These are phyloP conservation scores for Latrodectus elegans DNA, from an alignment of 2,888 invertebrate species.

Conservation along the genomic window DNA sequence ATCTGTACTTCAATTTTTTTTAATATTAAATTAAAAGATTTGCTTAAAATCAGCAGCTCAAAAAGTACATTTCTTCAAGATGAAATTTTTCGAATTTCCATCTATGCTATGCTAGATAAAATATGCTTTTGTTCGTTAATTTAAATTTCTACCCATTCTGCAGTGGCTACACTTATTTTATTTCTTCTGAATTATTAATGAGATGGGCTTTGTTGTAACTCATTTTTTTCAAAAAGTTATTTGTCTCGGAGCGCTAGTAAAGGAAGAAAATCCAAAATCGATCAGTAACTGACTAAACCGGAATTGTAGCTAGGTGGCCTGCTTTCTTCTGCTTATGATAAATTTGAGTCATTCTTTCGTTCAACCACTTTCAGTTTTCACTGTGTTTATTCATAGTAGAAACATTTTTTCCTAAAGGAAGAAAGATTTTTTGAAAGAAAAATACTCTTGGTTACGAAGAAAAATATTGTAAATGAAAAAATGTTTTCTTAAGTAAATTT, in stretches of 20 bases:
- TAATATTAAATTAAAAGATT: too few species aligned
- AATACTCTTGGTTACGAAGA: too few species aligned
- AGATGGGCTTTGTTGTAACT: slow-evolving; percentile 36
- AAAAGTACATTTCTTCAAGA: too few species aligned
- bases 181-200: slow-evolving; percentile 60
- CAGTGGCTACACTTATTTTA: slow-evolving; percentile 22
- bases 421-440: too few species aligned
- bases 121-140: slow-evolving; percentile 17
- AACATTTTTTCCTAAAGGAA: too few species aligned
- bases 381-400: slow-evolving; percentile 11
- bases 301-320: slow-evolving; percentile 37
- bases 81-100: too few species aligned
- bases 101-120: neutral
- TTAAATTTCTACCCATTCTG: slow-evolving; percentile 16
- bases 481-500: too few species aligned
- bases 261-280: slow-evolving; percentile 27
- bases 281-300: slow-evolving; percentile 35
- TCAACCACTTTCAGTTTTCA: slow-evolving; percentile 27
- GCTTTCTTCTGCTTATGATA: slow-evolving; percentile 13
- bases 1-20: too few species aligned
- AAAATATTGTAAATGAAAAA: too few species aligned
- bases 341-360: slow-evolving; percentile 26
- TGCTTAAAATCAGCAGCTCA: too few species aligned
- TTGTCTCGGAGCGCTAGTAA: slow-evolving; percentile 17
- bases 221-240: slow-evolving; percentile 34